phyloP scores from a whole-genome alignment of 2,797 vertebrate species.

The Acestrorhynchus altus region DNA sequence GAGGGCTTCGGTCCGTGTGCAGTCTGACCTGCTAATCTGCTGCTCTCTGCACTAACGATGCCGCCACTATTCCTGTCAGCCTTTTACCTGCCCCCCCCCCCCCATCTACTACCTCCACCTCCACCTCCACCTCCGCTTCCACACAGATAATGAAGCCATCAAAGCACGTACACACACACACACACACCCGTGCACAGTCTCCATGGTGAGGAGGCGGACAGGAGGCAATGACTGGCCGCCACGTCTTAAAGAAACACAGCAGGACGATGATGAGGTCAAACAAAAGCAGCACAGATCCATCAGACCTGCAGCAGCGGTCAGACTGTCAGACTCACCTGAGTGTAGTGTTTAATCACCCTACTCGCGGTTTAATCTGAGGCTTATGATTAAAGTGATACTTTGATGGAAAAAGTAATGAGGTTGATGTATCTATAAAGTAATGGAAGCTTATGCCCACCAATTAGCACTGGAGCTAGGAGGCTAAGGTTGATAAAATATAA shows the following conservation, averaged over 20 bases:
- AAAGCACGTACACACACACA: conserved; percentile 72
- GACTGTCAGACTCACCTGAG: neutral
- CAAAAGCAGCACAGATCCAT: neutral
- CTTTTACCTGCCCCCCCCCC: conserved; percentile 37
- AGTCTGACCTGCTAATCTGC: conserved; percentile 31
- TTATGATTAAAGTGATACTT: no score
- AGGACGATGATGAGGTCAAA: conserved; percentile 50
- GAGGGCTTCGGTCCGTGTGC: conserved; percentile 5
- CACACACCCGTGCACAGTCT: conserved; percentile 71
- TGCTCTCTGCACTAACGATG: conserved; percentile 43
- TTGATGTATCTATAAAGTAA: no score
- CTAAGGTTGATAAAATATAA: no score
- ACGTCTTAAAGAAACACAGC: conserved; percentile 64
- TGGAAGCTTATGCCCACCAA: no score
- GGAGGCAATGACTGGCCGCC: conserved; percentile 68
- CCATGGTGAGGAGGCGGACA: conserved; percentile 73
- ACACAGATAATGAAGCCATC: conserved; percentile 81
- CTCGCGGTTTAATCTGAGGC: neutral
- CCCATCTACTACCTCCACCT: no score
- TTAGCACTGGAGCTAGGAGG: no score
- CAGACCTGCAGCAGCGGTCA: neutral
- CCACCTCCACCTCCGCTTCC: conserved; percentile 72
- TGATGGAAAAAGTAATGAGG: no score
- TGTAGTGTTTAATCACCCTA: neutral
- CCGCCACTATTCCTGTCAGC: conserved; percentile 30